These are phyloP conservation scores for Polyergus mexicanus DNA, from an alignment of 1,140 invertebrate species.

Conservation along the genomic window DNA sequence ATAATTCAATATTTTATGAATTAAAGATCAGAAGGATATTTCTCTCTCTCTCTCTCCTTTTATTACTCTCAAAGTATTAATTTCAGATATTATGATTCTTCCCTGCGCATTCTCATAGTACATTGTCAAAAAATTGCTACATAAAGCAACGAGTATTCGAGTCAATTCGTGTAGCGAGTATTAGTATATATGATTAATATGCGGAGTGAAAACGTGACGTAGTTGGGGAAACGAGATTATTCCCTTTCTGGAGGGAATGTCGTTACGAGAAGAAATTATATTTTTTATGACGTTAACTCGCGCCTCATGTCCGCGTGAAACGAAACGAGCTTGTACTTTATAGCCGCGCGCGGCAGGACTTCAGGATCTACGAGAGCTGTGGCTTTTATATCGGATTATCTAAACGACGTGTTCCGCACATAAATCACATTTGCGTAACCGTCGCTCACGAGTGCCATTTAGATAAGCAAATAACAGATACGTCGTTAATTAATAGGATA, in stretches of 20 bases:
- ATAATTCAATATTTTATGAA: conserved; percentile 11
- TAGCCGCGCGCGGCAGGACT: neutral
- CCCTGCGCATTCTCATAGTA: neutral
- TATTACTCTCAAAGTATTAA: neutral
- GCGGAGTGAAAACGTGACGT: neutral
- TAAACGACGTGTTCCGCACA: conserved; percentile 29
- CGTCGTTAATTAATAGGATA: neutral
- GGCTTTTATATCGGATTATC: conserved; percentile 46
- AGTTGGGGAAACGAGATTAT: conserved; percentile 13
- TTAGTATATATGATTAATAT: conserved; percentile 4
- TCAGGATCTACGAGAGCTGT: neutral
- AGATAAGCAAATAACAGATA: neutral
- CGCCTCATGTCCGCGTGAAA: neutral
- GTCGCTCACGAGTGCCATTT: conserved; percentile 12
- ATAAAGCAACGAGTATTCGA: neutral
- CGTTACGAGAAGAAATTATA: neutral
- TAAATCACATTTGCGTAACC: conserved; percentile 36
- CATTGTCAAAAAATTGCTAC: neutral
- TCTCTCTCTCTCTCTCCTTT: no score
- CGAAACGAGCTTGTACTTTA: conserved; percentile 32
- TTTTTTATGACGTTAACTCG: conserved; percentile 17
- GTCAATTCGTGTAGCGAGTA: neutral
- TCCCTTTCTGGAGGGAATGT: neutral
- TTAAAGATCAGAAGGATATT: neutral
- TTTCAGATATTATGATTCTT: neutral